Evolutionary conservation across 2,797 vertebrate species (phyloP), one percentile per base, ranked within the genome.

Genomic region (Pteronotus mesoamericanus): DNA sequence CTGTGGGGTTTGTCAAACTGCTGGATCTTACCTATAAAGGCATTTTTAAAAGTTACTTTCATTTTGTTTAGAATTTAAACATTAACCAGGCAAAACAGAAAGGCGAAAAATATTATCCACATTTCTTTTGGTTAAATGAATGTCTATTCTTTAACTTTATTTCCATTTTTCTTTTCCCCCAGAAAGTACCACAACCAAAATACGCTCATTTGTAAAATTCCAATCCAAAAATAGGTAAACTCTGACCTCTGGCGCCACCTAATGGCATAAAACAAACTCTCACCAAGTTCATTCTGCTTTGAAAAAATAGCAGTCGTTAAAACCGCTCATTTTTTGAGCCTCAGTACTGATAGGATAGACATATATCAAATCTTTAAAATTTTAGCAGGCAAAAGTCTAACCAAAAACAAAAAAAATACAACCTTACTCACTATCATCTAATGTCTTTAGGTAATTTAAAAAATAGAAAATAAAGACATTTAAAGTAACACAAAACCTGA

Each of bases 191-290:
- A 64, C 21, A 89, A 72, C 39, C 77, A 55, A 85, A 34, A 29
- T 44, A 71, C 18, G 12, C 22, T 92, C 10, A 44, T 59, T 53
- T 72, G 5, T 91, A 83, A 91, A 66, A 44, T 75, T 32, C 46
- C 14, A 46, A 86, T 39, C 16, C 71, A 61, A 82, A 26, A 95
- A 66, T 6, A 90, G 44, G 24, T 87, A 57, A 6, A 9, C 44
- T 51, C 68, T 84, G 90, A 83, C 74, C 82, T 92, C 90, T 92
- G 86, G 94, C 26, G 55, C 96, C 97, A 94, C 89, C 97, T 96
- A 94, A 74, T 87, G 97, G 92, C 82, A 91, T 10, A 66, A 21
- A 84, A 72, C 44, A 88, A 92, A 92, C 24, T 89, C 34, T 78
- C 75, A n/a, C 34, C 74, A 55, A 89, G 79, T 72, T 94, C 51